Percentiles rank a stretch among this genome's conserved stretches.
phyloP scores from a whole-genome alignment of 1,140 invertebrate genomes.

The Caenorhabditis briggsae region DNA sequence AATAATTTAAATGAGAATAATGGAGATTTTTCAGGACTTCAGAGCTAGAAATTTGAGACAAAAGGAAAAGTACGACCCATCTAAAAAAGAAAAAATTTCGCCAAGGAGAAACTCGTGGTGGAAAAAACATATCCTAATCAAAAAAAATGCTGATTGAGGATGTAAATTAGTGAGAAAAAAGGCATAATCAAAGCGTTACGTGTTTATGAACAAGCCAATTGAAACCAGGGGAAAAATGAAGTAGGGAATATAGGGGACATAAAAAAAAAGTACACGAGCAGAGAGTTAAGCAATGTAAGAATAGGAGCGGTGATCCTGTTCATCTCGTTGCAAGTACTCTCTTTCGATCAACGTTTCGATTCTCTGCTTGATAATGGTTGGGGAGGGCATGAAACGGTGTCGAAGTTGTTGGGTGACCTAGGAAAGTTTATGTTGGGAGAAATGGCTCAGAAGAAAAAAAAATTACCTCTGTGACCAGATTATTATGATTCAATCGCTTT shows the following conservation, averaged over 20 bases:
- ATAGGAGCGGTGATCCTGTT: slow-evolving; percentile 71
- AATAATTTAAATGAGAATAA: neutral
- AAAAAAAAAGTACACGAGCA: neutral
- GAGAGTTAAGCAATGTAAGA: slow-evolving; percentile 70
- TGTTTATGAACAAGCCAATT: slow-evolving; percentile 22
- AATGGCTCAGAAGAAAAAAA: neutral
- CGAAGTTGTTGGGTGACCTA: slow-evolving; percentile 94
- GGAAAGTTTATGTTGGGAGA: slow-evolving; percentile 54
- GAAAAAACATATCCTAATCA: no score
- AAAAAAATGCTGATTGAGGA: neutral
- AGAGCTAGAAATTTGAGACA: neutral
- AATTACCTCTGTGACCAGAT: slow-evolving; percentile 89
- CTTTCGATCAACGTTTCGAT: slow-evolving; percentile 98
- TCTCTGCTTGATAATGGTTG: slow-evolving; percentile 97
- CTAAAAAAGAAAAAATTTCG: neutral
- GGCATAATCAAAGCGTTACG: neutral
- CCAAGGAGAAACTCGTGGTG: no score
- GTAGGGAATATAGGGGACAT: neutral
- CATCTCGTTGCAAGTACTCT: slow-evolving; percentile 90
- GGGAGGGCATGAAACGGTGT: slow-evolving; percentile 94
- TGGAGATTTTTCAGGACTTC: neutral
- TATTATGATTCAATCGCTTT: slow-evolving; percentile 88
- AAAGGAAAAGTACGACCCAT: neutral
- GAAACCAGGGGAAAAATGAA: neutral
- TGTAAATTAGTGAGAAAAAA: neutral